Evolutionary conservation across 2,888 invertebrate genomes (phyloP).

Genomic region (Clusia tigrina): DNA sequence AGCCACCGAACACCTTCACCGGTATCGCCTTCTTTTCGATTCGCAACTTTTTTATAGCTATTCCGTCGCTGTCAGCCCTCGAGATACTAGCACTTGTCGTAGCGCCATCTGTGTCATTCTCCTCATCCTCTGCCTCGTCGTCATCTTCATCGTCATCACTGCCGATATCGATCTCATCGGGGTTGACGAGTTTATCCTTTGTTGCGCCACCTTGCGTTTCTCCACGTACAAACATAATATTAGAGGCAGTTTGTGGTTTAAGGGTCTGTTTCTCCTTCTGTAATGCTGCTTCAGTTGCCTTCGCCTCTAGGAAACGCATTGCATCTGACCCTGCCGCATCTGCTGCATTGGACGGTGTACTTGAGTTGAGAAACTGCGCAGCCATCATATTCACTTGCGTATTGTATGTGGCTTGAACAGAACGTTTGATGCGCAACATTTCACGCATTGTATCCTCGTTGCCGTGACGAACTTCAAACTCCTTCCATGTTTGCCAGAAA

Average conservation of each 20-base stretch:
- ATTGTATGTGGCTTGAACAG: conserved; percentile 97
- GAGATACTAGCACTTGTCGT: neutral
- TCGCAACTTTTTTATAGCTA: conserved; percentile 72
- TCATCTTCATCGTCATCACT: conserved; percentile 74
- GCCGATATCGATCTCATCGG: conserved; percentile 88
- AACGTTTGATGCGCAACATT: conserved; percentile 96
- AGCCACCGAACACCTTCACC: conserved; percentile 88
- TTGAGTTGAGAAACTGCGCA: conserved; percentile 91
- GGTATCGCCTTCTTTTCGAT: conserved; percentile 88
- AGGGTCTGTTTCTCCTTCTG: conserved; percentile 46
- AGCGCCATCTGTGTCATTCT: conserved; percentile 64
- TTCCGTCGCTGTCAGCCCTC: conserved; percentile 65
- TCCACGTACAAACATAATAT: conserved; percentile 87
- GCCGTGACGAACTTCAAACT: conserved; percentile 98
- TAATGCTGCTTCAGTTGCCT: conserved; percentile 70
- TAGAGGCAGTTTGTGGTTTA: conserved; percentile 60
- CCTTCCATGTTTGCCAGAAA: conserved; percentile 99
- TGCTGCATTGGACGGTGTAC: conserved; percentile 55
- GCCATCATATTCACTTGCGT: conserved; percentile 99
- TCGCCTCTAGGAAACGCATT: conserved; percentile 88
- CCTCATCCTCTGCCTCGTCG: conserved; percentile 68
- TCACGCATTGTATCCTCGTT: conserved; percentile 99
- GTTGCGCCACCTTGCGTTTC: conserved; percentile 80
- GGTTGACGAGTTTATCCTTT: conserved; percentile 78
- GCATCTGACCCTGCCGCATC: conserved; percentile 81